A percentile compares a stretch with the other conserved stretches of the same genome.
Evolutionary conservation across 2,888 invertebrate genomes (phyloP).

Genomic region (Congeria kusceri): DNA sequence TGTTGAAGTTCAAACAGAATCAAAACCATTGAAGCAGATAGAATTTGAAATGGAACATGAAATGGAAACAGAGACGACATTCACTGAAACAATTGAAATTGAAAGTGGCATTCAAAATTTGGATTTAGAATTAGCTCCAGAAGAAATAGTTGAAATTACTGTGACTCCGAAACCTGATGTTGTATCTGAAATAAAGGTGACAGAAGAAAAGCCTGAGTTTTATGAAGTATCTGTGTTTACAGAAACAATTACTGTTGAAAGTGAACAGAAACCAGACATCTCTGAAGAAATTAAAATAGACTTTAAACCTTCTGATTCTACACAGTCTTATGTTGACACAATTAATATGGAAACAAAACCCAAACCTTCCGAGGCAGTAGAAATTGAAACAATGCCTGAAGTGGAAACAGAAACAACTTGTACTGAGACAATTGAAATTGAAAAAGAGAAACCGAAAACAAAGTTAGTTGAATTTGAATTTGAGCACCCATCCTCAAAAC

Average conservation of each 20-base stretch:
- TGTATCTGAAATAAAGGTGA: constrained; percentile 12
- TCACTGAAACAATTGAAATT: constrained; percentile 6
- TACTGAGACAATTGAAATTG: constrained; percentile 6
- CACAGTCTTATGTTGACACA: constrained; percentile 25
- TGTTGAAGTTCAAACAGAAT: constrained; percentile 13
- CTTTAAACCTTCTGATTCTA: constrained; percentile 19
- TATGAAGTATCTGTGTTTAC: constrained; percentile 11
- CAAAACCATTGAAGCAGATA: constrained; percentile 12
- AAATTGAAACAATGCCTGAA: constrained; percentile 4
- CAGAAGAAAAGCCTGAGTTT: constrained; percentile 7
- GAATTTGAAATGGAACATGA: constrained; percentile 11
- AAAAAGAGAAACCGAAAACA: not conserved
- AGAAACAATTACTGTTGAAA: constrained; percentile 24
- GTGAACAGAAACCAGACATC: constrained; percentile 5
- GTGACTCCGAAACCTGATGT: constrained; percentile 4
- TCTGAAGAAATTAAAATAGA: constrained; percentile 28
- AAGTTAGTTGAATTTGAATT: constrained; percentile 30
- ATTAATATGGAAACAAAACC: constrained; percentile 14
- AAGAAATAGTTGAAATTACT: constrained; percentile 2
- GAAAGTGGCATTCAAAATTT: not conserved
- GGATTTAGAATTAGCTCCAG: too few species aligned
- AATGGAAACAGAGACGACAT: constrained; percentile 9
- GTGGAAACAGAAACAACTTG: constrained; percentile 2
- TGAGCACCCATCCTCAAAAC: too few species aligned
- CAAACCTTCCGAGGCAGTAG: not conserved